Evolutionary conservation across 1,140 invertebrate genomes (phyloP), one percentile per base, ranked within the genome.

Genomic region (Aphis gossypii): DNA sequence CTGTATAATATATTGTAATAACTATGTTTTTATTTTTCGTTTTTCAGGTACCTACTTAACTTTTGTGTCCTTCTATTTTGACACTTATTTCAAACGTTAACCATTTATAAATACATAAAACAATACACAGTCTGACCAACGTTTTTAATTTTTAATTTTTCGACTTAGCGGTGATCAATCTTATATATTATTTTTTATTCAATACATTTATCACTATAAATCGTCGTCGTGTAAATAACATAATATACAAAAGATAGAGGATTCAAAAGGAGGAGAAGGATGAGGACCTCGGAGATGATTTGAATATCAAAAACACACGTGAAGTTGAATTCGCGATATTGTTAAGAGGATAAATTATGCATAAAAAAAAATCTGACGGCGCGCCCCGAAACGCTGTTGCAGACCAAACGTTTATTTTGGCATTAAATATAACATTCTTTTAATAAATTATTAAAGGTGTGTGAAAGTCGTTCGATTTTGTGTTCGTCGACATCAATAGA

Each of bases 141-240:
- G 46, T 51, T 87, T 86, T 87, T 48, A 87, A 44, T 87, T 87
- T 76, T 87, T 87, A 87, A 87, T 87, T 87, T 87, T 87, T 46
- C 30, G 30, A 87, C 44, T 35, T n/a, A 35, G 14, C 20, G 86
- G 46, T 87, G 86, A 87, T 87, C 23, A 35, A 46, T 76, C 60
- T 76, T n/a, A n/a, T 30, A 30, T 68, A 76, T 76, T 68, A 6
- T 46, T 46, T 35, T 46, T 46, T 35, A 48, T 51, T 87, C 2
- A 87, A 87, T 48, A n/a, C 11, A 30, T 87, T 35, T 35, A 87
- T 48, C 48, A 21, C 86, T 87, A 44, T 87, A 48, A 30, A 87
- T 87, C 23, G 30, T 46, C 30, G 84, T 44, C 30, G 7, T 87
- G 46, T 87, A 87, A 14, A 87, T 87, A 48, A 87, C 1, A 48